A percentile compares a stretch with the other conserved stretches of the same genome.
Evolutionary conservation across 1,140 invertebrate species (phyloP).

Genomic region (Diabrotica virgifera): DNA sequence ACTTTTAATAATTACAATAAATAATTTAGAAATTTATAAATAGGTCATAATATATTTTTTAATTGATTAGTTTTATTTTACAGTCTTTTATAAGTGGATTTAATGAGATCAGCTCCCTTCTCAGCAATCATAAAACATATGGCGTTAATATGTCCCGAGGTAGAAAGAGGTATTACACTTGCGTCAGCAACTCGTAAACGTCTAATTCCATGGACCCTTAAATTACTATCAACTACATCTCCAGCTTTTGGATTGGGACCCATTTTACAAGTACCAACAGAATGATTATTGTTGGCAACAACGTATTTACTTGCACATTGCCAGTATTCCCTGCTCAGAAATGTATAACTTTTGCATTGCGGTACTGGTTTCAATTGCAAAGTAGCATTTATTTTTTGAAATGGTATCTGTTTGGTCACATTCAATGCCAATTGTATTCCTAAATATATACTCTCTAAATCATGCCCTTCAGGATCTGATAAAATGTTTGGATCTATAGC

Average conservation of each 20-base stretch:
- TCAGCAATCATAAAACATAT: conserved; percentile 60
- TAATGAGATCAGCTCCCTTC: conserved; percentile 45
- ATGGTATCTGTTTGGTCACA: conserved; percentile 56
- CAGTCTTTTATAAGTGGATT: background rate
- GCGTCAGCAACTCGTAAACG: conserved; percentile 42
- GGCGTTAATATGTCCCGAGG: conserved; percentile 50
- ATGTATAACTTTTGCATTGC: conserved; percentile 51
- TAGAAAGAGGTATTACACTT: conserved; percentile 33
- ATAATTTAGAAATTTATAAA: no score
- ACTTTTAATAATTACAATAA: no score
- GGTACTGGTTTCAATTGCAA: conserved; percentile 59
- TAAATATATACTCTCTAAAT: conserved; percentile 58
- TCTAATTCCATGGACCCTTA: conserved; percentile 32
- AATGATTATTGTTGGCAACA: conserved; percentile 40
- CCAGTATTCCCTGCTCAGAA: conserved; percentile 38
- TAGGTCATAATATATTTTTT: no score
- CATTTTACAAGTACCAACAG: conserved; percentile 44
- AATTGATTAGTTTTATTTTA: no score
- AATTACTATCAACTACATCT: conserved; percentile 32
- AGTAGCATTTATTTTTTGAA: conserved; percentile 58
- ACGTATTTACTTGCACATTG: conserved; percentile 37
- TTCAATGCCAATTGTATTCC: conserved; percentile 50
- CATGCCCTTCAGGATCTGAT: conserved; percentile 54
- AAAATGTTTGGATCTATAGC: conserved; percentile 75
- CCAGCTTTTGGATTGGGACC: conserved; percentile 25